These are phyloP conservation scores for Cuniculus paca DNA, from an alignment of 2,797 vertebrate genomes.

Conservation along the genomic window DNA sequence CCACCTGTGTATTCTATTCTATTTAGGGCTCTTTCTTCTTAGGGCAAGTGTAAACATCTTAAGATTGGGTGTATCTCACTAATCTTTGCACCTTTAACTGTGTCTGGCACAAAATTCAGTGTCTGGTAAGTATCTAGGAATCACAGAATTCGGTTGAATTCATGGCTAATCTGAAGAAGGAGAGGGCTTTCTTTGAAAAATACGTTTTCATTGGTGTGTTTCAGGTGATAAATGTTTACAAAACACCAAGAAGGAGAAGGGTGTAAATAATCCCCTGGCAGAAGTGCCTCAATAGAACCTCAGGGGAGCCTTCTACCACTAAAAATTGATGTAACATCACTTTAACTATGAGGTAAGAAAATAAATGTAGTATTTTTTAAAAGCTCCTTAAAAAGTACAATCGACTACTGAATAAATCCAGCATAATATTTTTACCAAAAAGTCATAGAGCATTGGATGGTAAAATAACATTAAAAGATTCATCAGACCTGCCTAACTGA, in stretches of 20 bases:
- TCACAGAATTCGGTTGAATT: slow-evolving; percentile 26
- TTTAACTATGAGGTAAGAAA: slow-evolving; percentile 58
- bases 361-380: slow-evolving; percentile 63
- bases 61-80: background rate
- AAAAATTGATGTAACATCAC: slow-evolving; percentile 15
- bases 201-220: slow-evolving; percentile 8
- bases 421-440: slow-evolving; percentile 67
- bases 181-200: slow-evolving; percentile 55
- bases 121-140: background rate
- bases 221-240: slow-evolving; percentile 32
- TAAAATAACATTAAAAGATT: slow-evolving; percentile 83
- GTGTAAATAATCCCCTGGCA: slow-evolving; percentile 17
- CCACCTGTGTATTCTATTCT: background rate
- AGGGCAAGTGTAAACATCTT: background rate
- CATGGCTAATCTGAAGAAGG: slow-evolving; percentile 5
- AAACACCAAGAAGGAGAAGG: background rate
- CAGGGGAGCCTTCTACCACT: slow-evolving; percentile 26
- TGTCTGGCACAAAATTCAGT: background rate
- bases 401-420: slow-evolving; percentile 62
- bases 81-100: slow-evolving; percentile 20
- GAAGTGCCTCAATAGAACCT: slow-evolving; percentile 32
- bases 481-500: slow-evolving; percentile 44
- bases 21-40: background rate
- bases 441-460: slow-evolving; percentile 65
- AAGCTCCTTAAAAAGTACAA: slow-evolving; percentile 78